Evolutionary conservation across 1,140 invertebrate species (phyloP).

Genomic region (Adoxophyes honmai): DNA sequence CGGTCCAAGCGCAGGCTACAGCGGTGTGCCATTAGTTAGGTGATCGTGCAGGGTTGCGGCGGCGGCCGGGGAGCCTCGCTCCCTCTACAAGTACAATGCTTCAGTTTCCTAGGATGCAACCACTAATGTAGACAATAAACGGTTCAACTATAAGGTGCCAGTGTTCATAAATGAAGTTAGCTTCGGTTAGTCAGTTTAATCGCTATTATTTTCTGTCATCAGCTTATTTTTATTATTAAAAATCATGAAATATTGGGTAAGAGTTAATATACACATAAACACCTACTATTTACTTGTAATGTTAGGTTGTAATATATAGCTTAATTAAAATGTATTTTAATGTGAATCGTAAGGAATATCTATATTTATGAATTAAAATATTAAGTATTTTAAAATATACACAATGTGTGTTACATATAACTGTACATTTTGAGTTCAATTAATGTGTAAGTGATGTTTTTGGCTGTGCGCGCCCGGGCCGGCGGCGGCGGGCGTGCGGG

Average conservation of each 20-base stretch:
- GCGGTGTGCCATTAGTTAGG: constrained; percentile 30
- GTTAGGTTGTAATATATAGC: constrained; percentile 61
- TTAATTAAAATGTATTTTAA: constrained; percentile 60
- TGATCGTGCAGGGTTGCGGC: constrained; percentile 21
- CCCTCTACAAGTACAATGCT: constrained; percentile 19
- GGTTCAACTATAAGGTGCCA: constrained; percentile 45
- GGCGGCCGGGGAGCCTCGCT: neutral
- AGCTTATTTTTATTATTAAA: constrained; percentile 20
- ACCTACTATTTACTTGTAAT: constrained; percentile 64
- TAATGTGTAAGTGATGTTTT: constrained; percentile 37
- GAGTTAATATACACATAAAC: constrained; percentile 51
- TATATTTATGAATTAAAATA: constrained; percentile 71
- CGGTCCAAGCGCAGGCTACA: constrained; percentile 15
- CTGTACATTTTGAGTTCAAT: constrained; percentile 64
- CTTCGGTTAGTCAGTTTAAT: constrained; percentile 29
- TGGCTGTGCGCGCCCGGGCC: neutral
- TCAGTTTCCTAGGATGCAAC: constrained; percentile 16
- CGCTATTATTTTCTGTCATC: constrained; percentile 25
- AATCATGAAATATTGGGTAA: constrained; percentile 1
- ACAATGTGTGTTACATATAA: constrained; percentile 63
- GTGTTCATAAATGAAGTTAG: constrained; percentile 40
- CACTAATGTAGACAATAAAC: constrained; percentile 42
- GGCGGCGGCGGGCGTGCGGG: constrained; percentile 19
- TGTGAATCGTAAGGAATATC: constrained; percentile 61
- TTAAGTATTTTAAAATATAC: constrained; percentile 63